phyloP scores from a whole-genome alignment of 2,113 vertebrate genomes.

The Paradoxurus hermaphroditus region DNA sequence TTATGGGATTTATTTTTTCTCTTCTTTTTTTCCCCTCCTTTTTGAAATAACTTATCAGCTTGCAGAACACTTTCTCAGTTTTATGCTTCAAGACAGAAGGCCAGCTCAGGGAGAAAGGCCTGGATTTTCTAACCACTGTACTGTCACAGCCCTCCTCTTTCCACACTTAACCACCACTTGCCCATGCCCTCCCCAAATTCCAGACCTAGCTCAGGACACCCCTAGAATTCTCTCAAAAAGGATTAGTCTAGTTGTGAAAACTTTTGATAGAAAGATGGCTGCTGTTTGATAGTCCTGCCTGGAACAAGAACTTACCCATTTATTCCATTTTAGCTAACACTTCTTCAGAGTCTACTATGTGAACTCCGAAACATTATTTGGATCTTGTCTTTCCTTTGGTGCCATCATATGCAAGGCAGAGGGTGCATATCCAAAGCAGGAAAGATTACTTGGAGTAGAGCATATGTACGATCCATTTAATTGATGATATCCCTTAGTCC shows the following conservation, averaged over 20 bases:
- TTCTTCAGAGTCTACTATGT: neutral
- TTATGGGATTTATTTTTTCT: neutral
- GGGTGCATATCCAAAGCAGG: neutral
- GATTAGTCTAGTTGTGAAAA: neutral
- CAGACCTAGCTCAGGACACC: neutral
- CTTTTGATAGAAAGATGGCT: neutral
- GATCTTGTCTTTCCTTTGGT: neutral
- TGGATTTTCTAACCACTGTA: neutral
- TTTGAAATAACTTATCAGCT: slow-evolving; percentile 29
- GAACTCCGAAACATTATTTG: neutral
- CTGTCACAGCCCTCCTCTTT: neutral
- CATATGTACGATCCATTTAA: neutral
- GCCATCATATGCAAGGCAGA: neutral
- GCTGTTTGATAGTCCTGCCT: neutral
- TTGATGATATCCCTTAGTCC: neutral
- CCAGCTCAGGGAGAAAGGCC: neutral
- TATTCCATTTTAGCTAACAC: neutral
- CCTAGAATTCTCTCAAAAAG: neutral
- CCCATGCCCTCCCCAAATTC: neutral
- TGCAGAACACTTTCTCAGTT: neutral
- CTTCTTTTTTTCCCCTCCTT: neutral
- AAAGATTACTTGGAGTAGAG: neutral
- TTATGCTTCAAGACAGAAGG: neutral
- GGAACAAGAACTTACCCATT: neutral
- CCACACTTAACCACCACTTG: neutral